Evolutionary conservation across 2,888 invertebrate genomes (phyloP).

Genomic region (Apamea monoglypha): DNA sequence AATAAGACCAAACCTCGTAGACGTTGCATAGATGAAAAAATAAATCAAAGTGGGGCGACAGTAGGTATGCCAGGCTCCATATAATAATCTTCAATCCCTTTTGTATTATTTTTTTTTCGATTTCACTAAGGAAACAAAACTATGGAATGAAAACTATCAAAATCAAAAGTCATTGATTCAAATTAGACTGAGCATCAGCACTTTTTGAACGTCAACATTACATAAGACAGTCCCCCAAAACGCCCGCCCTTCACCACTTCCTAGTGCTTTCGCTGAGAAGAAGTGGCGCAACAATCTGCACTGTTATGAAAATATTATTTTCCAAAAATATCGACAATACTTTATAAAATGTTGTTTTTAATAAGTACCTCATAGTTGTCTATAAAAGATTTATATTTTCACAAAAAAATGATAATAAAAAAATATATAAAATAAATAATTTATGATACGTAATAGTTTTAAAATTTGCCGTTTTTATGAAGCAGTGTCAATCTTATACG

Average conservation of each 20-base stretch:
- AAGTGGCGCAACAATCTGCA: not conserved
- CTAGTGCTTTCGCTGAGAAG: not conserved
- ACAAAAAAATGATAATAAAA: not conserved
- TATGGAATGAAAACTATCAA: not conserved
- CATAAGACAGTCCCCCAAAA: not conserved
- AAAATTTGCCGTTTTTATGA: not conserved
- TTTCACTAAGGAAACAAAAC: not conserved
- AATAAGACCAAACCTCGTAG: too few relatives aligned
- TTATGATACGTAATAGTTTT: not conserved
- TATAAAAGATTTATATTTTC: conserved; percentile 40
- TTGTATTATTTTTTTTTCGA: not conserved
- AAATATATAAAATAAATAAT: conserved; percentile 8
- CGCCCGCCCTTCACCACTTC: not conserved
- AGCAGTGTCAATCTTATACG: conserved; percentile 1
- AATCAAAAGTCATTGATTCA: not conserved
- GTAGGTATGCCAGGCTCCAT: too few relatives aligned
- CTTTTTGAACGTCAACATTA: not conserved
- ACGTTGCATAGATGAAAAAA: too few relatives aligned
- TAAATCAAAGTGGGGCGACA: too few relatives aligned
- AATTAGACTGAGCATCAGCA: not conserved
- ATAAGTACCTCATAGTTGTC: conserved; percentile 29
- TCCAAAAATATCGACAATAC: conserved; percentile 38
- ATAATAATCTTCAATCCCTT: too few relatives aligned
- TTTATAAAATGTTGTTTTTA: conserved; percentile 7
- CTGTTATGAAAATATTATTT: not conserved